Evolutionary conservation across 1,140 invertebrate species (phyloP), one percentile per base, ranked within the genome.

Genomic region (Macrotrachela quadricornifera): DNA sequence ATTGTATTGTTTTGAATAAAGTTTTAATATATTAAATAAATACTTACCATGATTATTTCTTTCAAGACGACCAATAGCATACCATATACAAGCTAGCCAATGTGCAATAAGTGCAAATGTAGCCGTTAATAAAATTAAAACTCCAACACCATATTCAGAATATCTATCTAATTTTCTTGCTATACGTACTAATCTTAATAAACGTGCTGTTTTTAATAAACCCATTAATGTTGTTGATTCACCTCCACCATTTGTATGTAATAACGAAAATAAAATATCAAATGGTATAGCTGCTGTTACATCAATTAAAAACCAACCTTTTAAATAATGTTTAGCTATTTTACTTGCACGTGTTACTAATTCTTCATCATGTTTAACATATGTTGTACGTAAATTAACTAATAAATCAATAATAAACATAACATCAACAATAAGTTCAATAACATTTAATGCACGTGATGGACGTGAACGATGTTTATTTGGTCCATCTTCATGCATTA

Each of bases 11-110:
- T n/a, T 42, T n/a, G n/a, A n/a, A 42, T 12, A 12, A 12, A 42
- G n/a, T 42, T n/a, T 42, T n/a, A n/a, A n/a, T 42, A 21, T 18
- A n/a, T 6, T n/a, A 21, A 18, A 17, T 16, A 64, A 66, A 30
- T 63, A 65, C 53, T 59, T 57, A 50, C 63, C 63, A 57, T 64
- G 63, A 80, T 76, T 44, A 79, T 79, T 60, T 82, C 74, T 75
- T 68, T 97, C 90, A 54, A 86, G 85, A 71, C 87, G 86, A 14
- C 86, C 91, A 58, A 97, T 96, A 8, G 91, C 90, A 67, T 96
- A 97, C 90, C 90, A 96, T 62, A 95, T 86, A 70, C 92, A 97
- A 17, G 91, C 91, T 62, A 97, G 75, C 92, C 92, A 97, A 74
- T 97, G 92, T 60, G 91, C 92, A 64, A 96, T 92, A 56, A 97